phyloP scores from a whole-genome alignment of 2,797 vertebrate species.

The Calcarius lapponicus region DNA sequence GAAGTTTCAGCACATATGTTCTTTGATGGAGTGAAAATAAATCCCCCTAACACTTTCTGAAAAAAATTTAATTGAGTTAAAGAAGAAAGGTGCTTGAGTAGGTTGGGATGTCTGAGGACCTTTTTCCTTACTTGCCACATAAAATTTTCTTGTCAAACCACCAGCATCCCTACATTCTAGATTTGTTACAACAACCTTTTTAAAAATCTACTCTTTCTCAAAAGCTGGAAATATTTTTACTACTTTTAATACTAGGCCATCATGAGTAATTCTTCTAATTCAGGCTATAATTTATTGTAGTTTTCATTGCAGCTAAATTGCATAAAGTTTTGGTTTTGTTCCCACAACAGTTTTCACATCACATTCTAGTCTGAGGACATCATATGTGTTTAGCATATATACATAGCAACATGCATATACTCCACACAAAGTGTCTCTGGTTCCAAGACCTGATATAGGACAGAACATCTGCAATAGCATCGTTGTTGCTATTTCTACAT shows the following conservation, averaged over 20 bases:
- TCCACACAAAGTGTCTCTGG: neutral
- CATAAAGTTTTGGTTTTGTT: conserved; percentile 26
- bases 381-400: neutral
- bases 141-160: neutral
- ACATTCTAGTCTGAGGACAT: neutral
- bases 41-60: neutral
- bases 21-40: neutral
- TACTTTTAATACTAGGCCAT: neutral
- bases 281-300: neutral
- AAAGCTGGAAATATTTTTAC: neutral
- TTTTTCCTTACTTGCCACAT: neutral
- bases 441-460: conserved; percentile 10
- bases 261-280: neutral
- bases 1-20: neutral
- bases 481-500: neutral
- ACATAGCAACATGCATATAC: neutral
- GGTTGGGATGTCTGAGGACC: neutral
- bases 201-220: neutral
- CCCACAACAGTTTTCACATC: conserved; percentile 7
- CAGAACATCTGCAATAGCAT: neutral
- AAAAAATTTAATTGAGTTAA: neutral
- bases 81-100: neutral
- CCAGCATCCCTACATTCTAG: neutral
- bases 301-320: conserved; percentile 5
- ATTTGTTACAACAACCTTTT: neutral